Base-by-base conservation (phyloP, 2,797 vertebrate genomes). In the Phrynocephalus guinanensis region DNA sequence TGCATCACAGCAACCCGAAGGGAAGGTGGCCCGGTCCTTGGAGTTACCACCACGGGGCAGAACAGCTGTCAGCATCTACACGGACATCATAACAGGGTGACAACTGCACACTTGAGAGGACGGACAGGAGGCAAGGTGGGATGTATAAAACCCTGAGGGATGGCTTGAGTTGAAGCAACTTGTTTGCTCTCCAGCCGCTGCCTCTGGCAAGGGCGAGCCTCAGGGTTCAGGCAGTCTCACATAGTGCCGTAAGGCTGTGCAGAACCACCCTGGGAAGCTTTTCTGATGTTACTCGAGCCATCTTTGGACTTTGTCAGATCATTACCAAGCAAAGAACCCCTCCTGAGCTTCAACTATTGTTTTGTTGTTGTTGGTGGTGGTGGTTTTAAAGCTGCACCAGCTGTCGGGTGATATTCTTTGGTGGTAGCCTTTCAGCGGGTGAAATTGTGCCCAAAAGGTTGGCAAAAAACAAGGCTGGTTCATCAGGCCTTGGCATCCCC, bases 1-100 rank as follows among this genome's bases (percentile, higher is more conserved):
- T 63, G 60, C 60, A 0, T 63, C 60, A 63, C 60, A 63, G 60
- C 60, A 4, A 18, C 60, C 5, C 3, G 18, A 15, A 63, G 28
- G 38, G 28, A 33, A 6, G 16, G 1, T 28, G 33, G n/a, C 3
- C 0, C 38, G n/a, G 63, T 7, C 30, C 5, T 3, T 11, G 9
- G 3, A 44, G 28, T 5, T 24, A 6, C 79, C 8, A 30, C 22
- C 11, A 3, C 1, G 10, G n/a, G 50, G 33, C 63, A 20, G 6
- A 3, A 50, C 8, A 44, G 18, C 4, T 0, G 20, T 13, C 28
- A 28, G 15, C 67, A 5, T 52, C 30, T 7, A 18, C 11, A 5
- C 6, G n/a, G 66, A 44, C 26, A 3, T 70, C 4, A 1, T 9
- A 8, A 9, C 66, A 13, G 5, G 5, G 9, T 16, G 33, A 44